Conservation (phyloP, 2,113 vertebrate genomes). For the Thomomys bottae region DNA sequence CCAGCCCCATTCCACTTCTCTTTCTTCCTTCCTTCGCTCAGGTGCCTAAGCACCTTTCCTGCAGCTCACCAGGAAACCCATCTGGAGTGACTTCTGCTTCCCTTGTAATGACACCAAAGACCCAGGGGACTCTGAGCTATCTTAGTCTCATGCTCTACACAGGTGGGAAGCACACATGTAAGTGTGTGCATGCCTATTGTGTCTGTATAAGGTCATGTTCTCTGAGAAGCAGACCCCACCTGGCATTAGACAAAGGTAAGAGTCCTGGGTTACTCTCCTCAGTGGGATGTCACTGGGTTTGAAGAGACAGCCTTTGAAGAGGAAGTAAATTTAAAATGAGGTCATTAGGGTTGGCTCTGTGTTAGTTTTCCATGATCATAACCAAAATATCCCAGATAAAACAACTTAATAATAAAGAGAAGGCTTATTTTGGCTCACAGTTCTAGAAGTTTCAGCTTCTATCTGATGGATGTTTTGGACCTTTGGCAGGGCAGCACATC, state of each 20-base stretch:
- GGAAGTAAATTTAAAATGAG: constrained; percentile 1
- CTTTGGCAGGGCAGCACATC: background rate
- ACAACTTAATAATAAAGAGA: background rate
- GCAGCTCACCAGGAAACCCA: background rate
- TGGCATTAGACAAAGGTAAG: background rate
- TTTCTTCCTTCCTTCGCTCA: background rate
- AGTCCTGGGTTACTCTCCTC: background rate
- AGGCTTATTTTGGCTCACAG: background rate
- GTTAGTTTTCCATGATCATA: background rate
- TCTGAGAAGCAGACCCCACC: background rate
- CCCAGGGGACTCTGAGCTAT: background rate
- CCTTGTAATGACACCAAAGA: background rate
- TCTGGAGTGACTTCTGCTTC: background rate
- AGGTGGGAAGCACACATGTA: too few species aligned
- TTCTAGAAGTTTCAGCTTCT: background rate
- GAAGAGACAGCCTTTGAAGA: background rate
- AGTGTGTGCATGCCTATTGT: too few species aligned
- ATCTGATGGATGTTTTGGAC: background rate
- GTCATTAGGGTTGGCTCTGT: background rate
- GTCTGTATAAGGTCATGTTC: background rate
- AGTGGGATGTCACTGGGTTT: background rate
- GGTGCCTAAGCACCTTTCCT: fast-evolving
- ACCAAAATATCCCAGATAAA: background rate
- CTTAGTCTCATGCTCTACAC: background rate
- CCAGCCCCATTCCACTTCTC: background rate